Percentiles rank a stretch among this genome's conserved stretches.
phyloP scores from a whole-genome alignment of 2,888 invertebrate genomes.

The Prosapia bicincta region DNA sequence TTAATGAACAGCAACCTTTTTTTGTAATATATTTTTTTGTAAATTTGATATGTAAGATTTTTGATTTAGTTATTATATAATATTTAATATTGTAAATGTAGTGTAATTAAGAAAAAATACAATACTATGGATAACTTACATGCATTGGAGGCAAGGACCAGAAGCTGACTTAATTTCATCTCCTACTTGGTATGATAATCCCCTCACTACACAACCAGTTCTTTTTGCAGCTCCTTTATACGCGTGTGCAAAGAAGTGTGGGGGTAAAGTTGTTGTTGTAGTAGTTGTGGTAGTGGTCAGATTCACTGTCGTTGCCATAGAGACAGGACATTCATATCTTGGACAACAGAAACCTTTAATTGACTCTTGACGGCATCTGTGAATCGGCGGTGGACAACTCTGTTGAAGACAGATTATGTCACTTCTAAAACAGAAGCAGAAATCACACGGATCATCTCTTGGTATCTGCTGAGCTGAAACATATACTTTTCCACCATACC shows the following conservation, averaged over 20 bases:
- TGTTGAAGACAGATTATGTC: slow-evolving; percentile 94
- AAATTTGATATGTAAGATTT: too few species aligned
- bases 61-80: too few species aligned
- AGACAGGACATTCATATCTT: slow-evolving; percentile 88
- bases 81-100: too few species aligned
- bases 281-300: slow-evolving; percentile 84
- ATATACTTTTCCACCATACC: slow-evolving; percentile 89
- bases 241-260: slow-evolving; percentile 75
- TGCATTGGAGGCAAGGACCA: slow-evolving; percentile 92
- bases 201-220: slow-evolving; percentile 83
- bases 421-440: slow-evolving; percentile 95
- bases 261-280: slow-evolving; percentile 80
- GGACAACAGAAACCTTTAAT: slow-evolving; percentile 95
- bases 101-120: too few species aligned
- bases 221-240: slow-evolving; percentile 70
- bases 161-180: slow-evolving; percentile 81
- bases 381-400: slow-evolving; percentile 91
- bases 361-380: slow-evolving; percentile 87
- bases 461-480: slow-evolving; percentile 95
- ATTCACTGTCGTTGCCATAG: slow-evolving; percentile 78
- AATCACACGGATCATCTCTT: slow-evolving; percentile 91
- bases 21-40: too few species aligned
- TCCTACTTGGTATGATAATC: slow-evolving; percentile 80
- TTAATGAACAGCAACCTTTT: too few species aligned
- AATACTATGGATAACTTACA: too few species aligned